These are phyloP conservation scores for Pampusana beccarii DNA, from an alignment of 2,113 vertebrate genomes.

Conservation along the genomic window DNA sequence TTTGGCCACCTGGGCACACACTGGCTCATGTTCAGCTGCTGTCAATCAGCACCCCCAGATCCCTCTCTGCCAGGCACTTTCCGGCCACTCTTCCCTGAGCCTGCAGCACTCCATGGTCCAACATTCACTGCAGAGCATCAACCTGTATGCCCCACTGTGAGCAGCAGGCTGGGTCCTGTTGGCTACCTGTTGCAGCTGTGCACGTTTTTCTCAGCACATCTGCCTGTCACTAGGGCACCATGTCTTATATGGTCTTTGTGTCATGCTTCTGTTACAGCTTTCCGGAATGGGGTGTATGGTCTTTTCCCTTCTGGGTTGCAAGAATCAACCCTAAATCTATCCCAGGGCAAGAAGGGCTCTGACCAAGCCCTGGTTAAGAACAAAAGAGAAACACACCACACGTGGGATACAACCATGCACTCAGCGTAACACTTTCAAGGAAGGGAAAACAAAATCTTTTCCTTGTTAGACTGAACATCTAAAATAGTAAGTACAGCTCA, in stretches of 20 bases:
- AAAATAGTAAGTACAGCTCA: background rate
- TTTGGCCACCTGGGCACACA: too few relatives aligned
- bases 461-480: background rate
- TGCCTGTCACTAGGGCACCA: background rate
- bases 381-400: background rate
- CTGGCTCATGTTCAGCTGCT: too few relatives aligned
- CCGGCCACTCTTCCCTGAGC: too few relatives aligned
- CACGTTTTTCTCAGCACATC: background rate
- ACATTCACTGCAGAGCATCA: background rate
- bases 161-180: background rate
- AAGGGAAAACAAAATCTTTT: background rate
- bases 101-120: background rate
- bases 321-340: background rate
- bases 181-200: background rate
- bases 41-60: too few relatives aligned
- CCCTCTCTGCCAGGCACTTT: too few relatives aligned
- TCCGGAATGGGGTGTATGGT: background rate
- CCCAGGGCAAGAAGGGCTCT: background rate
- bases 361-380: background rate
- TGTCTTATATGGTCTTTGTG: background rate
- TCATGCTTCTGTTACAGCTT: background rate
- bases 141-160: fast-evolving
- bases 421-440: background rate
- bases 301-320: background rate
- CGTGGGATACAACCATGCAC: background rate